Conservation (phyloP, 2,113 vertebrate species). For the Cygnus buccinator region DNA sequence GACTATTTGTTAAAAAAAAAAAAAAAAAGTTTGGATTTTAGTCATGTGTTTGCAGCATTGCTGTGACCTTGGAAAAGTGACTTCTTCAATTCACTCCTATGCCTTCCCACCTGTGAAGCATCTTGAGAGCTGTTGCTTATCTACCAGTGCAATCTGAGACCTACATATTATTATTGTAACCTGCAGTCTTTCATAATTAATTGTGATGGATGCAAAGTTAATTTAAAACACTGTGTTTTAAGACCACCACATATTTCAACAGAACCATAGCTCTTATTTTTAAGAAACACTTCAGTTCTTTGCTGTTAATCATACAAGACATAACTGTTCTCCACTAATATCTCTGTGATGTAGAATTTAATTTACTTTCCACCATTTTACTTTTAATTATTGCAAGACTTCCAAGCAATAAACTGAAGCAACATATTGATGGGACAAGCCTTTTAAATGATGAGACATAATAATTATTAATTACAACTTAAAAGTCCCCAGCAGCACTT, state of each 20-base stretch:
- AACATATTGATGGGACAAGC: conserved; percentile 44
- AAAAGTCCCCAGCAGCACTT: conserved; percentile 37
- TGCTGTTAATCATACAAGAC: conserved; percentile 41
- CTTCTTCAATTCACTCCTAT: rapidly evolving
- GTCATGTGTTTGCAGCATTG: neutral
- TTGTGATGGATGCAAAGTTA: neutral
- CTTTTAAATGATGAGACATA: conserved; percentile 55
- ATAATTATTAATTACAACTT: conserved; percentile 59
- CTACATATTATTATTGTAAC: neutral
- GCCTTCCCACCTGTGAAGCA: neutral
- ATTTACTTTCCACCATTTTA: conserved; percentile 60
- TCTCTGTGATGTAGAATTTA: conserved; percentile 32
- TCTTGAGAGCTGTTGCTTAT: neutral
- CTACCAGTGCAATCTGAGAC: neutral
- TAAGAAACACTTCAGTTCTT: conserved; percentile 32
- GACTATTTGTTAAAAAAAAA: neutral
- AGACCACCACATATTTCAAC: conserved; percentile 4
- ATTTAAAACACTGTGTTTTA: neutral
- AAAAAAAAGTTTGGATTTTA: neutral
- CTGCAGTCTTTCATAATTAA: neutral
- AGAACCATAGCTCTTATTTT: conserved; percentile 35
- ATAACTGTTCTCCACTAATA: conserved; percentile 13
- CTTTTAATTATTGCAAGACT: conserved; percentile 65
- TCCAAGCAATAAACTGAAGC: conserved; percentile 39
- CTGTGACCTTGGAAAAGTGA: neutral